These are phyloP conservation scores for Calonectris borealis DNA, from an alignment of 2,113 vertebrate species.

Conservation along the genomic window DNA sequence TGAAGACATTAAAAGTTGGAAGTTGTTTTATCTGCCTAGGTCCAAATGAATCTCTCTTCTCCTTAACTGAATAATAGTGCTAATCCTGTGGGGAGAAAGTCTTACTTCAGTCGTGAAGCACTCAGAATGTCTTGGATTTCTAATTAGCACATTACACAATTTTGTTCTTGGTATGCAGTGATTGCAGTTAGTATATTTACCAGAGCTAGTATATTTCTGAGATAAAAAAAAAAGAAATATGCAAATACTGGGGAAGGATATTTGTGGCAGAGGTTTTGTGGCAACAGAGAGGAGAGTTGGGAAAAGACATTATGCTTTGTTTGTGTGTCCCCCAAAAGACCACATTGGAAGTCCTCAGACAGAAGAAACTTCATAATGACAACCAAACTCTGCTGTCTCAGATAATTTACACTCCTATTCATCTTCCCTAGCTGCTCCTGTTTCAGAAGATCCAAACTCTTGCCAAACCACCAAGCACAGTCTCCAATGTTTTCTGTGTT, in stretches of 20 bases:
- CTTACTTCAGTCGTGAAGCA: neutral
- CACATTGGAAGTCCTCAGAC: neutral
- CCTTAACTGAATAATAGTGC: neutral
- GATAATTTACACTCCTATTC: neutral
- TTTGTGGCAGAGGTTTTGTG: neutral
- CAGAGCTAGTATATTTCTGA: neutral
- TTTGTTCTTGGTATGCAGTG: neutral
- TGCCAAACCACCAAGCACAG: neutral
- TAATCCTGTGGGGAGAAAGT: neutral
- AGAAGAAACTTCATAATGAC: neutral
- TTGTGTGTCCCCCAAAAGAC: neutral
- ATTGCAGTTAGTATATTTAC: neutral
- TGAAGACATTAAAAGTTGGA: neutral
- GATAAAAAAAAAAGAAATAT: neutral
- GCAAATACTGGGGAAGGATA: neutral
- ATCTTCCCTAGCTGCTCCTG: neutral
- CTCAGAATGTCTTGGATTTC: neutral
- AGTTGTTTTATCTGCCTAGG: neutral
- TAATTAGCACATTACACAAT: neutral
- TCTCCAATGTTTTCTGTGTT: neutral
- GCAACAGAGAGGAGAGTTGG: neutral
- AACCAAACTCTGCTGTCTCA: neutral
- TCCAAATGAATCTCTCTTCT: neutral
- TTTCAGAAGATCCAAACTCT: neutral
- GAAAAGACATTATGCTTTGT: neutral